Conservation (phyloP, 37 sponge, comb jelly and placozoan genomes). For the Aplysina aerophoba region DNA sequence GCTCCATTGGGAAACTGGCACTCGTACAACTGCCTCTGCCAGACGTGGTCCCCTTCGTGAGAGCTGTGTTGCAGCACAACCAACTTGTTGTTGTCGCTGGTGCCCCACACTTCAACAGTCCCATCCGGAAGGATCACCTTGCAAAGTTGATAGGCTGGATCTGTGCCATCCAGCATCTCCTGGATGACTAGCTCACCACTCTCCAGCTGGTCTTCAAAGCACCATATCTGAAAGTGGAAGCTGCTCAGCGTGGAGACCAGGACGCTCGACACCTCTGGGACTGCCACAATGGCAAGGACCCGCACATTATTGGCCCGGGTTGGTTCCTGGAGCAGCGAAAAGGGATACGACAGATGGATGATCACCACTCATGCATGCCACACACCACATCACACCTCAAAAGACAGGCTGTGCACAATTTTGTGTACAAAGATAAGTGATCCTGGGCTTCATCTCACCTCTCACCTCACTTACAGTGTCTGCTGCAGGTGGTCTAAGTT, state of each 20-base stretch:
- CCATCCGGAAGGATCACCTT: conserved; percentile 47
- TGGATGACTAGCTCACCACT: conserved; percentile 21
- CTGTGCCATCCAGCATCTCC: conserved; percentile 29
- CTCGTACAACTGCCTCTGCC: conserved; percentile 22
- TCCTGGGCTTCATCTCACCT: too few species aligned
- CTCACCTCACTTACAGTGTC: too few species aligned
- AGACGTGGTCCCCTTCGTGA: not conserved
- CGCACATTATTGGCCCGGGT: not conserved
- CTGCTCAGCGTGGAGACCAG: conserved; percentile 33
- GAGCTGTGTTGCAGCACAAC: conserved; percentile 27
- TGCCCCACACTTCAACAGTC: conserved; percentile 70
- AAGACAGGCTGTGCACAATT: too few species aligned
- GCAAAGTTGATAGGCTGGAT: conserved; percentile 50
- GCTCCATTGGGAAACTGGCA: conserved; percentile 7
- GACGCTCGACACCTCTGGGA: conserved; percentile 47
- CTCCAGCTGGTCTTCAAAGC: conserved; percentile 29
- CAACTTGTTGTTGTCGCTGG: conserved; percentile 56
- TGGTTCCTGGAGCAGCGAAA: not conserved
- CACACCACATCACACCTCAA: too few species aligned
- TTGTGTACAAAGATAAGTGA: too few species aligned
- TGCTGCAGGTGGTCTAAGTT: too few species aligned
- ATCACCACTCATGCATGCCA: too few species aligned
- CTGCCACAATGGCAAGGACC: conserved; percentile 63
- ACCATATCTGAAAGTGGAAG: conserved; percentile 53
- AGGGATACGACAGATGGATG: too few species aligned